Conservation (phyloP, 2,888 invertebrate species). For the Nysson spinosus region DNA sequence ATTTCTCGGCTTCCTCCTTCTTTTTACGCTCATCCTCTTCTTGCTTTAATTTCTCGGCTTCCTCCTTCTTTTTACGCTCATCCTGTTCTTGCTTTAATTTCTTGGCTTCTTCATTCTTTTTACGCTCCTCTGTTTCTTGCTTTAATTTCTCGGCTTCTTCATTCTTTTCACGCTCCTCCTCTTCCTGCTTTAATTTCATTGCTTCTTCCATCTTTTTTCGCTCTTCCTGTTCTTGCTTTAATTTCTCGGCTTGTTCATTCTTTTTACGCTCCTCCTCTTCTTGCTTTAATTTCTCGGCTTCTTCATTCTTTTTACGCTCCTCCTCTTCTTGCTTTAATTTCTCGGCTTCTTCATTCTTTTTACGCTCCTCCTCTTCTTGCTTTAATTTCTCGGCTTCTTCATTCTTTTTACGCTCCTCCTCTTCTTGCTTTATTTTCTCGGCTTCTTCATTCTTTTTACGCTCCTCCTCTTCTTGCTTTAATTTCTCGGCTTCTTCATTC, state of each 20-base stretch:
- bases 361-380: constrained; percentile 34
- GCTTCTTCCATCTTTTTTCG: constrained; percentile 37
- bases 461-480: constrained; percentile 34
- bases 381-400: constrained; percentile 47
- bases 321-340: constrained; percentile 38
- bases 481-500: constrained; percentile 43
- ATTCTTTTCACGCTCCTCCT: constrained; percentile 36
- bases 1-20: constrained; percentile 28
- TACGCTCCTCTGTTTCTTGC: constrained; percentile 38
- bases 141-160: constrained; percentile 37
- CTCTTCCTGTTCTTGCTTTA: constrained; percentile 24
- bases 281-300: constrained; percentile 34
- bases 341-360: constrained; percentile 39
- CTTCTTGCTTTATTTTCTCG: constrained; percentile 40
- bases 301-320: constrained; percentile 33
- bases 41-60: constrained; percentile 40
- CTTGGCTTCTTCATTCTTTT: constrained; percentile 47
- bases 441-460: constrained; percentile 47
- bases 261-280: constrained; percentile 36
- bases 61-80: constrained; percentile 48
- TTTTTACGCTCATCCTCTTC: constrained; percentile 30
- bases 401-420: constrained; percentile 35
- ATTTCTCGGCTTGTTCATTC: constrained; percentile 40
- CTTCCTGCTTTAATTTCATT: constrained; percentile 40
- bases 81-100: constrained; percentile 31